Evolutionary conservation across 2,888 invertebrate species (phyloP), one percentile per base, ranked within the genome.

Genomic region (Chrysodeixis includens): DNA sequence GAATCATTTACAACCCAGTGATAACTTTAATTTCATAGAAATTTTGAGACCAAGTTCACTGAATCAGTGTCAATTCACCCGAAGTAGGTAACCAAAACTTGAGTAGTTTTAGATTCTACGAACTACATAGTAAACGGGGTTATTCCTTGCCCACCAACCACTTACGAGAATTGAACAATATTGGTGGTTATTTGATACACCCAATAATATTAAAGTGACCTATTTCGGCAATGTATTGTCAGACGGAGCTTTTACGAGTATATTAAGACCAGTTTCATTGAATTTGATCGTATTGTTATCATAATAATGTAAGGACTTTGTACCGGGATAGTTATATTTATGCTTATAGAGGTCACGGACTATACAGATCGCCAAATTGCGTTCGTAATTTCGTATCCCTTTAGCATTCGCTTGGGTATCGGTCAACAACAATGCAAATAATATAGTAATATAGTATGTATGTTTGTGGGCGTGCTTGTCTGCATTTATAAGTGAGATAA

Each of bases 141-240:
- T 12, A 35, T n/a, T n/a, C 1, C 40, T n/a, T 40, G n/a, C n/a
- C n/a, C 6, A 6, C n/a, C 40, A 40, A 40, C 40, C 40, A n/a
- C n/a, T 40, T 40, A 40, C 7, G n/a, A n/a, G n/a, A 40, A 40
- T 40, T 40, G 40, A 6, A 40, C 40, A 4, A 40, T 40, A 40
- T 40, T 40, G 40, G 6, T 40, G 40, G 40, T n/a, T 40, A n/a
- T n/a, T 40, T 6, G 40, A n/a, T 40, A 40, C 40, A n/a, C 0
- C n/a, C 40, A 40, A 40, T 40, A 40, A n/a, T 40, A 40, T 40
- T 40, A 40, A 40, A 40, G 40, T n/a, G 40, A 40, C n/a, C 40
- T 40, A 40, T 40, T 40, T 40, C 12, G 40, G n/a, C n/a, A n/a
- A 40, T n/a, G 6, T 40, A 40, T 40, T 40, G 40, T n/a, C 5